These are phyloP conservation scores for Laspeyria flexula DNA, from an alignment of 2,888 invertebrate genomes.

Conservation along the genomic window DNA sequence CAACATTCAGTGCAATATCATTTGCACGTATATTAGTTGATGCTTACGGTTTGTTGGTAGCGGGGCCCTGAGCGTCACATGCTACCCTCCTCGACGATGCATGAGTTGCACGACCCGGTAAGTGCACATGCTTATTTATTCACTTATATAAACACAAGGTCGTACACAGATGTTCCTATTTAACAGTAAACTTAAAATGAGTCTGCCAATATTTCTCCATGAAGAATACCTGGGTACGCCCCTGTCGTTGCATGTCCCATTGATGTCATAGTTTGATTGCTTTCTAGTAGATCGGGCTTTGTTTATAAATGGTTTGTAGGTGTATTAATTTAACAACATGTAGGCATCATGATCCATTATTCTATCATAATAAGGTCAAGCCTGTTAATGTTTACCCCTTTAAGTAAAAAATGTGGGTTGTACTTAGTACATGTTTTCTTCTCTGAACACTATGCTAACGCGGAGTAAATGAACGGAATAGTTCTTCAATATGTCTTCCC, in stretches of 20 bases:
- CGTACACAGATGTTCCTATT: constrained; percentile 42
- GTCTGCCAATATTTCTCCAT: constrained; percentile 7
- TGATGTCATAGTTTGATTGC: constrained; percentile 61
- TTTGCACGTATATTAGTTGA: constrained; percentile 41
- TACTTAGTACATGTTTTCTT: constrained; percentile 11
- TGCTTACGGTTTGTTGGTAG: constrained; percentile 79
- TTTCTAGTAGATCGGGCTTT: constrained; percentile 64
- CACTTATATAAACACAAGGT: constrained; percentile 33
- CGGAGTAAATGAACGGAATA: constrained; percentile 14
- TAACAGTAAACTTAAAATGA: not conserved
- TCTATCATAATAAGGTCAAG: constrained; percentile 26
- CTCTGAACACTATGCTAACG: constrained; percentile 21
- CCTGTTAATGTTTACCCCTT: constrained; percentile 20
- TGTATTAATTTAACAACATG: constrained; percentile 37
- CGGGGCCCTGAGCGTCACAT: constrained; percentile 83
- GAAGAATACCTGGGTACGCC: constrained; percentile 42
- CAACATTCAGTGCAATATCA: constrained; percentile 20
- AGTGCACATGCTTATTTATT: constrained; percentile 66
- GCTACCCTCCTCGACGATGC: constrained; percentile 85
- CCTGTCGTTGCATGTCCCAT: constrained; percentile 56
- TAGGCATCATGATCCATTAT: constrained; percentile 33
- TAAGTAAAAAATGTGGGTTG: constrained; percentile 11
- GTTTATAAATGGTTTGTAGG: constrained; percentile 45
- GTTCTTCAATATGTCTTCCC: constrained; percentile 21
- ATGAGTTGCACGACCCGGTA: constrained; percentile 87